Percentiles rank a stretch among this genome's conserved stretches.
These are phyloP conservation scores for Melanotaenia trifasciata DNA, from an alignment of 2,797 vertebrate genomes.

Conservation along the genomic window DNA sequence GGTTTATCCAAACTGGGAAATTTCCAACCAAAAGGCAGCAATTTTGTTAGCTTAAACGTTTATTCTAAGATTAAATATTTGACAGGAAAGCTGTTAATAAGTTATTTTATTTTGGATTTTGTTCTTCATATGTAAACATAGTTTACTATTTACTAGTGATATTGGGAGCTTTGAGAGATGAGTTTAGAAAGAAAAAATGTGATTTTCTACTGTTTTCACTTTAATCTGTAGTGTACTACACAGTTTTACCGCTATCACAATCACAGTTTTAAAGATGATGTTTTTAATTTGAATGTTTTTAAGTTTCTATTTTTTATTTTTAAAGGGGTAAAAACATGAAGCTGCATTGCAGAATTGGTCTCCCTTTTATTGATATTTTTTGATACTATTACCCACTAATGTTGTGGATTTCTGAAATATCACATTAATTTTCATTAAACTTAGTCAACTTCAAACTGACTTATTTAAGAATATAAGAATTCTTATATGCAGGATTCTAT, in stretches of 20 bases:
- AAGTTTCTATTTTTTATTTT: not conserved
- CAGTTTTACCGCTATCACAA: too few relatives aligned
- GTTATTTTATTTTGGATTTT: too few relatives aligned
- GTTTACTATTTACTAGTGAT: not conserved
- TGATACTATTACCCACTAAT: not conserved
- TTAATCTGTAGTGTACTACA: too few relatives aligned
- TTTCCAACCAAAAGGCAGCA: not conserved
- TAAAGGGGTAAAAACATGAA: not conserved
- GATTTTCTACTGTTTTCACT: too few relatives aligned
- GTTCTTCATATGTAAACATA: too few relatives aligned
- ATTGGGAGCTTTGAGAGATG: too few relatives aligned
- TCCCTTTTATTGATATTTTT: too few relatives aligned
- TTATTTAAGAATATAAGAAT: constrained; percentile 2
- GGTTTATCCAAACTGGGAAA: not conserved
- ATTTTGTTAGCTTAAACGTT: not conserved
- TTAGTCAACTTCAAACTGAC: constrained; percentile 6
- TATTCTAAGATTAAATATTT: not conserved
- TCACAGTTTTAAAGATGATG: too few relatives aligned
- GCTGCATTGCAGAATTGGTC: not conserved
- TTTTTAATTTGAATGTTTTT: too few relatives aligned
- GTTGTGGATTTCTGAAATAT: constrained; percentile 1
- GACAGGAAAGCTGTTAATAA: not conserved
- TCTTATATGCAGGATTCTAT: constrained; percentile 7
- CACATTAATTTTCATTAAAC: constrained; percentile 6
- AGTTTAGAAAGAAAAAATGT: too few relatives aligned